Conservation (phyloP, 2,888 invertebrate genomes). For the Coleophora deauratella region DNA sequence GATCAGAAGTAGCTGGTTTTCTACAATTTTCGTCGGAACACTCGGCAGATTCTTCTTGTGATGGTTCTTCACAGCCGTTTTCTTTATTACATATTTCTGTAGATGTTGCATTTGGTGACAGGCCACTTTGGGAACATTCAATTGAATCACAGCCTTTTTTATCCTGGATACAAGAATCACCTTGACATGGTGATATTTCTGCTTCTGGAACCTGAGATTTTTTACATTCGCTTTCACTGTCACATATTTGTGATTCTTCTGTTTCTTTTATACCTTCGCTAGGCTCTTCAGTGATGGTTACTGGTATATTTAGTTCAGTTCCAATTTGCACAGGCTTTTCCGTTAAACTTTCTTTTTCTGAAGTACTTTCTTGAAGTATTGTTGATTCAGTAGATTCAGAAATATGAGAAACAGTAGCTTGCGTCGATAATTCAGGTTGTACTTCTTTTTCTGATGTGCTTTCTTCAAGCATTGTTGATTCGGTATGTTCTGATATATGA, state of each 20-base stretch:
- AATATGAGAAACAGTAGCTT: no score
- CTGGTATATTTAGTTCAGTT: no score
- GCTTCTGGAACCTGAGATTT: slow-evolving; percentile 4
- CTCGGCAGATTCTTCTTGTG: slow-evolving; percentile 10
- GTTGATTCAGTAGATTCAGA: no score
- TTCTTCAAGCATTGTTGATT: no score
- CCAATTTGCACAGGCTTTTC: no score
- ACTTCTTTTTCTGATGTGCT: no score
- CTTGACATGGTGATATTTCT: slow-evolving; percentile 11
- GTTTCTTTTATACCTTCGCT: no score
- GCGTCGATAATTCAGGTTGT: no score
- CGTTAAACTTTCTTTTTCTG: no score
- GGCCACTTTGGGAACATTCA: neutral
- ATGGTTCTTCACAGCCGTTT: slow-evolving; percentile 21
- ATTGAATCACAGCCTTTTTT: neutral
- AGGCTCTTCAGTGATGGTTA: no score
- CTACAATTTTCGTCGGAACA: slow-evolving; percentile 5
- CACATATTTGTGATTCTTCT: slow-evolving; percentile 1
- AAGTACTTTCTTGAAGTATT: no score
- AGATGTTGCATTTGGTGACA: neutral
- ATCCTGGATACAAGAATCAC: slow-evolving; percentile 2
- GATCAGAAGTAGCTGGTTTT: neutral
- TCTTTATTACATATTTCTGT: slow-evolving; percentile 23
- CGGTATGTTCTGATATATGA: no score
- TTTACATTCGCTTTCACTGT: slow-evolving; percentile 11